A percentile compares a stretch with the other conserved stretches of the same genome.
phyloP scores from a whole-genome alignment of 2,888 invertebrate genomes.

The Sthenelais limicola region DNA sequence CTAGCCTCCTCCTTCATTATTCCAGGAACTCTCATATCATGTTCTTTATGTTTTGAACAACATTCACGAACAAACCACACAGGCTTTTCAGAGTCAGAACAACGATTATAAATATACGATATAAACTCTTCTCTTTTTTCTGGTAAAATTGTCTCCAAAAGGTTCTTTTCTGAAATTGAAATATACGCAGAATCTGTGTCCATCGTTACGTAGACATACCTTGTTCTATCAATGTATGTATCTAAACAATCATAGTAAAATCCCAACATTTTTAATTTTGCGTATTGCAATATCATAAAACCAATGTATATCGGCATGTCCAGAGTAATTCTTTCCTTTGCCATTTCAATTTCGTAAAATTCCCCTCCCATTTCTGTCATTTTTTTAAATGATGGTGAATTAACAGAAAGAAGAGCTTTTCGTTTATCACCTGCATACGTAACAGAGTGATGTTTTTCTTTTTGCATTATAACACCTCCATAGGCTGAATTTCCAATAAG shows the following conservation, averaged over 20 bases:
- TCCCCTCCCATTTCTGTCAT: slow-evolving; percentile 25
- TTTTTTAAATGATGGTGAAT: background rate
- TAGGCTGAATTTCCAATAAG: slow-evolving; percentile 40
- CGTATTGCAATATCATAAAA: slow-evolving; percentile 41
- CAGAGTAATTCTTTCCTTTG: background rate
- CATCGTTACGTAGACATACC: slow-evolving; percentile 17
- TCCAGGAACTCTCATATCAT: slow-evolving; percentile 36
- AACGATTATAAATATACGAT: background rate
- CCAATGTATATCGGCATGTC: slow-evolving; percentile 40
- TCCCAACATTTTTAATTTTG: slow-evolving; percentile 32
- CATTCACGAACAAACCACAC: slow-evolving; percentile 18
- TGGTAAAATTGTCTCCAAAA: slow-evolving; percentile 11
- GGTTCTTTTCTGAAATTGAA: background rate
- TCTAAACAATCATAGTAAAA: slow-evolving; percentile 40
- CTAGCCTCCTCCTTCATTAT: too few relatives aligned
- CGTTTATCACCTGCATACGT: background rate
- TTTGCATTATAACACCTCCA: slow-evolving; percentile 26
- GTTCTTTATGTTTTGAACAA: slow-evolving; percentile 12
- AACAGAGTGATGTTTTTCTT: slow-evolving; percentile 20
- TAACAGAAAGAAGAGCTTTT: background rate
- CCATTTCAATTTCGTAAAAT: slow-evolving; percentile 16
- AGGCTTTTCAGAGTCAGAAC: background rate
- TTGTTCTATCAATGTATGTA: slow-evolving; percentile 2
- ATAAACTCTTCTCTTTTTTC: background rate
- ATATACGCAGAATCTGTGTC: slow-evolving; percentile 37